Percentiles rank a stretch among this genome's conserved stretches.
These are phyloP conservation scores for Chamaetylas fuelleborni DNA, from an alignment of 2,113 vertebrate genomes.

Conservation along the genomic window DNA sequence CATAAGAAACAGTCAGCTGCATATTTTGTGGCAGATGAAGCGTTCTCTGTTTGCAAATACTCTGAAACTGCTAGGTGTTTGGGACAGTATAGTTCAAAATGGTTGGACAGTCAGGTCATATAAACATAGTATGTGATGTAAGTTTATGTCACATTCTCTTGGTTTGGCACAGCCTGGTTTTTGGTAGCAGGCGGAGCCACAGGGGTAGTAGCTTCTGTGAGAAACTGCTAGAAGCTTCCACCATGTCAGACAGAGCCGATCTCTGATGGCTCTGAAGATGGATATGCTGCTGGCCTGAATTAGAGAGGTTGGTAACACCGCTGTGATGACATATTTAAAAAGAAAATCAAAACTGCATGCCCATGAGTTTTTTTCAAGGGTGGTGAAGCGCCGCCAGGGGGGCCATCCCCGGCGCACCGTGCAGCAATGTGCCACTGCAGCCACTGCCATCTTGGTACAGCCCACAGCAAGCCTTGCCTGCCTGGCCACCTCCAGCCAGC, in stretches of 20 bases:
- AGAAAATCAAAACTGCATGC: not conserved
- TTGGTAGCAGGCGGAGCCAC: no score
- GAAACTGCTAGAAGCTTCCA: no score
- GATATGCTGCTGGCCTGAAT: no score
- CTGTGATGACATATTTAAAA: no score
- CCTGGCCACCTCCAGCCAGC: not conserved
- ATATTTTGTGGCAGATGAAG: not conserved
- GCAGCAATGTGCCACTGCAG: not conserved
- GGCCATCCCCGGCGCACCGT: rapidly evolving
- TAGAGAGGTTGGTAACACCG: no score
- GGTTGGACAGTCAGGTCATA: not conserved
- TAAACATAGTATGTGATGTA: not conserved
- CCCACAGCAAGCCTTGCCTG: not conserved
- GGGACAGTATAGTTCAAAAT: not conserved
- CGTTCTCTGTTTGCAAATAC: not conserved
- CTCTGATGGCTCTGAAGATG: no score
- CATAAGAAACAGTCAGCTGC: not conserved
- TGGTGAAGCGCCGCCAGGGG: not conserved
- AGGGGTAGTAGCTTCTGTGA: no score
- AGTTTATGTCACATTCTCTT: not conserved
- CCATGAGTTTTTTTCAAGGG: not conserved
- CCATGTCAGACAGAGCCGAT: no score
- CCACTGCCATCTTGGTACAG: not conserved
- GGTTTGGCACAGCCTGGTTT: not conserved
- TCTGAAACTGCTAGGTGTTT: not conserved